These are phyloP conservation scores for Phymastichus coffea DNA, from an alignment of 1,140 invertebrate genomes.

Conservation along the genomic window DNA sequence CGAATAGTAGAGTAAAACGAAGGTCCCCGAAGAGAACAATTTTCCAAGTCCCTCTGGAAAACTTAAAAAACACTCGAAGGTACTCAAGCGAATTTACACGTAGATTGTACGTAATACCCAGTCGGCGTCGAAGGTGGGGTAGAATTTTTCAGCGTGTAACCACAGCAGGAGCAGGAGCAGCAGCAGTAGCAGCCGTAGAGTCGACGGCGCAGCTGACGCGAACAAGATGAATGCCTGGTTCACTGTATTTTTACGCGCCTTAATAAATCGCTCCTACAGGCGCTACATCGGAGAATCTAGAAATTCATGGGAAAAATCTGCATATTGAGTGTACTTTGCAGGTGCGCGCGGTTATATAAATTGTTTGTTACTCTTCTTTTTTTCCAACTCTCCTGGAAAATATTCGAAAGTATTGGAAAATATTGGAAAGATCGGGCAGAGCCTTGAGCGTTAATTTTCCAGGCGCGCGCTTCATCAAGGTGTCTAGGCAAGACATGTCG, in stretches of 20 bases:
- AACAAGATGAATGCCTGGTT: conserved; percentile 25
- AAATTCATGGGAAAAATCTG: conserved; percentile 30
- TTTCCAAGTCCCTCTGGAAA: too few species aligned
- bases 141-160: conserved; percentile 6
- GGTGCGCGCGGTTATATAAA: neutral
- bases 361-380: too few species aligned
- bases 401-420: too few species aligned
- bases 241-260: conserved; percentile 22
- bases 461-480: conserved; percentile 8
- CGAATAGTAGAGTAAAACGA: too few species aligned
- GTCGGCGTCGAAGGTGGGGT: neutral
- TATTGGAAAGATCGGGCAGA: too few species aligned
- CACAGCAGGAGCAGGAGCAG: neutral
- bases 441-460: conserved; percentile 21
- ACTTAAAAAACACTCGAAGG: neutral
- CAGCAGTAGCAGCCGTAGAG: neutral
- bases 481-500: conserved; percentile 17
- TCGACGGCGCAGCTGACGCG: neutral
- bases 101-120: conserved; percentile 16
- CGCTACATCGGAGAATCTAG: conserved; percentile 11
- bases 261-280: conserved; percentile 37
- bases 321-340: conserved; percentile 19
- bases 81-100: conserved; percentile 9
- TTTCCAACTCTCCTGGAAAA: too few species aligned
- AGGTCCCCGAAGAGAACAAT: too few species aligned